A percentile compares a stretch with the other conserved stretches of the same genome.
Evolutionary conservation across 2,113 vertebrate species (phyloP).

Genomic region (Eubucco bourcierii): DNA sequence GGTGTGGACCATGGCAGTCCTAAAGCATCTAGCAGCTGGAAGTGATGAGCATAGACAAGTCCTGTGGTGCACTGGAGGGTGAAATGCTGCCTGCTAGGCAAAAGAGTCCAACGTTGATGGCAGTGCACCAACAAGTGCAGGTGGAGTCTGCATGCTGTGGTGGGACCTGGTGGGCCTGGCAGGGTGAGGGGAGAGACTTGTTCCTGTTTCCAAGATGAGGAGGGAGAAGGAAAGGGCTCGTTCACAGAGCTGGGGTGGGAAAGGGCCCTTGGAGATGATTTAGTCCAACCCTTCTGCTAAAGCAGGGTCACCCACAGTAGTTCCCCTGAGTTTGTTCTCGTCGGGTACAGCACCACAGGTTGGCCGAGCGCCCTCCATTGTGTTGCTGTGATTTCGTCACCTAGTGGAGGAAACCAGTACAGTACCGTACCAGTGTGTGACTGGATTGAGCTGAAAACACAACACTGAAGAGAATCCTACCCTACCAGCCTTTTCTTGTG

Average conservation of each 20-base stretch:
- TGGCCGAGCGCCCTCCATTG: not conserved
- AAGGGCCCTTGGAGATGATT: not conserved
- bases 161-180: not conserved
- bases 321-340: conserved; percentile 13
- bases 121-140: not conserved
- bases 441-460: not conserved
- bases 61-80: not conserved
- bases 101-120: not conserved
- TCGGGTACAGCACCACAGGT: not conserved
- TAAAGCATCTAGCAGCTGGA: not conserved
- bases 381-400: not conserved
- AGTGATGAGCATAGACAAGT: not conserved
- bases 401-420: not conserved
- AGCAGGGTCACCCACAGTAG: too few relatives aligned
- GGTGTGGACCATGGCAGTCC: fast-evolving
- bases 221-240: not conserved
- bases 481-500: conserved; percentile 24
- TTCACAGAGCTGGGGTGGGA: not conserved
- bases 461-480: not conserved
- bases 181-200: not conserved
- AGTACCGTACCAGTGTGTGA: not conserved
- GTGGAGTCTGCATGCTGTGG: not conserved
- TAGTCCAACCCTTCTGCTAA: too few relatives aligned
- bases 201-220: not conserved
- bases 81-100: not conserved